Base-by-base conservation (phyloP, 2,797 vertebrate genomes). In the Tolypeutes matacus region DNA sequence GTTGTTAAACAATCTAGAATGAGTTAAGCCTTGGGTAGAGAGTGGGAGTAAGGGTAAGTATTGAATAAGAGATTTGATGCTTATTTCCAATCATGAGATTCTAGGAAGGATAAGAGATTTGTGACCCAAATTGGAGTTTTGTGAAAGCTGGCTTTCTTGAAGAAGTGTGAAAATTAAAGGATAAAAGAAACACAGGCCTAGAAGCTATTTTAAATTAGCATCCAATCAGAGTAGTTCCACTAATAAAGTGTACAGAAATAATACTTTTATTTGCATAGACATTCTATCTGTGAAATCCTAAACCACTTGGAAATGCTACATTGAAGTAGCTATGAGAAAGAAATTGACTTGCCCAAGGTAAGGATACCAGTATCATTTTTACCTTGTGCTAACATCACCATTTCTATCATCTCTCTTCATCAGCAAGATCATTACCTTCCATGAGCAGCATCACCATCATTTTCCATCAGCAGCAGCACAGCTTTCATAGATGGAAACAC, bases 31-130 rank as follows among this genome's bases (percentile, higher is more conserved):
- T 64, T 62, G 27, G 53, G 13, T 34, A 1, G 21, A 25, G 46
- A 42, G 14, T 25, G 2, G n/a, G 17, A 12, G 6, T 4, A 4
- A 18, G 0, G 4, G 1, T 69, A 25, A 20, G 31, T 27, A 5
- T 3, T 23, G 29, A 58, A 25, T 3, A 77, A 85, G n/a, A 65
- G 15, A 85, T 58, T 2, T 15, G n/a, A 25, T 7, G 14, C 11
- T 93, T 36, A 53, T 64, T 27, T 85, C 20, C 34, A 64, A 9
- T 78, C 8, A 49, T 36, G 75, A 94, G 20, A 51, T n/a, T 69
- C 51, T 51, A 77, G 51, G 29, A 46, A 65, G 18, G 27, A 78
- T 25, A 20, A 17, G 17, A 56, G 17, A 46, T 70, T 39, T 89
- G 34, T 49, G 21, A 70, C 31, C 14, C 20, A 42, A 53, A 76